Base-by-base conservation (phyloP, 2,888 invertebrate species). In the Mantis religiosa region DNA sequence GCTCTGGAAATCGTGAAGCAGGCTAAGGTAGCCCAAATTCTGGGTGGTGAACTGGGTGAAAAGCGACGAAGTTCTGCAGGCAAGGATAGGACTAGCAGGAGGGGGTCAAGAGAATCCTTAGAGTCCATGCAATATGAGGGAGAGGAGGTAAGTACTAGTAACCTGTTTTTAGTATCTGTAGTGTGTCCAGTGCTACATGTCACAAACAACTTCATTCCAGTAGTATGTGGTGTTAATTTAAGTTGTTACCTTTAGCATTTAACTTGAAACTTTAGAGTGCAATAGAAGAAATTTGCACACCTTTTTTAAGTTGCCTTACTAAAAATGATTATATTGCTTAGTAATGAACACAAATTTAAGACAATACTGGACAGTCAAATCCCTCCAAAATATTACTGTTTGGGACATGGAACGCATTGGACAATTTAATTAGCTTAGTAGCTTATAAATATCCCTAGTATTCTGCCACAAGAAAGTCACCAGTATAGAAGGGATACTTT, bases 1-100 rank as follows among this genome's bases (percentile, higher is more conserved):
- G 98, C 98, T 91, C 95, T 98, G 94, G 98, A 98, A 95, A 96
- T 98, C 93, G 98, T 98, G 92, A 98, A 98, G 94, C 98, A 98
- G 94, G 96, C 98, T 89, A 97, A 98, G 93, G 96, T 97, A 91
- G 95, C 95, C 91, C 96, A 96, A 93, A 94, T 97, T 91, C 93
- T 97, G 91, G 95, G 95, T 89, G 91, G 91, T 83, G 94, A 91
- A 86, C 89, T 91, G 47, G 91, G 91, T 87, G 91, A 92, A 90
- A 91, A 92, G 90, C 91, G 92, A 89, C 89, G 92, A 90, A 91
- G 92, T 91, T 91, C 91, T 91, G 90, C 91, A 90, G 90, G 91
- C 90, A 86, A 91, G 92, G 95, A 94, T 92, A 95, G 96, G 90
- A 95, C 95, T 92, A 95, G 95, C 89, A 95, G 97, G 90, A 95